Base-by-base conservation (phyloP, 2,888 invertebrate species). In the Eupithecia vulgata region DNA sequence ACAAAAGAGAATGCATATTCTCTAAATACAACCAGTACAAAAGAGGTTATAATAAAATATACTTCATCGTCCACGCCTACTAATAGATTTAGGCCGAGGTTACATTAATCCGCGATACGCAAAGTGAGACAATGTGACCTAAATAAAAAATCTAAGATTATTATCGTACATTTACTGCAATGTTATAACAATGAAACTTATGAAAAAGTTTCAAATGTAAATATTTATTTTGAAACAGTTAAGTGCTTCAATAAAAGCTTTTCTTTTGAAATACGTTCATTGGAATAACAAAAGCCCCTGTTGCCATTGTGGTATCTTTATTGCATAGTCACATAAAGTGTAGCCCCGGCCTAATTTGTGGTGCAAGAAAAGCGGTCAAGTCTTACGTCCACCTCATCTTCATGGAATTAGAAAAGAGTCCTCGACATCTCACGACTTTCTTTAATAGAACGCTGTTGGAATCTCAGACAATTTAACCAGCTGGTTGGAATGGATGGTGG, bases 21-120 rank as follows among this genome's bases (percentile, higher is more conserved):
- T 57, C 57, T 59, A 52, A 59, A 25, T 64, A 59, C 48, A 68
- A 45, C 25, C 13, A 59, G 48, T 57, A 13, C 42, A 61, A 68
- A 68, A 74, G 48, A 68, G 71, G 74, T 66, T 40, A 71, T 48
- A 71, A 76, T 74, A 73, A 21, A 65, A 37, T 62, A 74, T 62
- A 73, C 67, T 72, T 30, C 72, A 74, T 70, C 71, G 71, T 76
- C 73, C 78, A 74, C 73, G 71, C 73, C 76, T 78, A 75, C 80
- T 72, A 76, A 71, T 76, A 80, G 74, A 81, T 80, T 80, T 78
- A 79, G 80, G 80, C 77, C 81, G 80, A 81, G 81, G 81, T 72
- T 80, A 77, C 78, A 78, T 78, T 78, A 78, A 78, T 79, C 80
- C 78, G 78, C 78, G 78, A 80, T 80, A 80, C 76, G 79, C 76